These are phyloP conservation scores for Xenopus petersii DNA, from an alignment of 2,797 vertebrate species.

Conservation along the genomic window DNA sequence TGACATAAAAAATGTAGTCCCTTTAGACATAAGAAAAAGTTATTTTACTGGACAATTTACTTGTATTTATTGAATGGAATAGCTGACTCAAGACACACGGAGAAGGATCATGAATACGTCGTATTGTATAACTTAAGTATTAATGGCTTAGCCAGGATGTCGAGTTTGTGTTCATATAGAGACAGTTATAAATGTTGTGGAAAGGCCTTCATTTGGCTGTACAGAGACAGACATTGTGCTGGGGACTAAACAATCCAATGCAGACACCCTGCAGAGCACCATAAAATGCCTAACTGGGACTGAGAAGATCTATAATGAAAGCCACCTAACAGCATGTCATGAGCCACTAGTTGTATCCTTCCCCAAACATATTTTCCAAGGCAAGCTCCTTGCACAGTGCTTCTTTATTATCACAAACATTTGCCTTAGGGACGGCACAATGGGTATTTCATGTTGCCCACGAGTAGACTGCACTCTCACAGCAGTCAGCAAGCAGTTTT, in stretches of 20 bases:
- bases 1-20: too few relatives aligned
- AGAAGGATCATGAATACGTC: background rate
- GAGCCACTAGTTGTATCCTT: background rate
- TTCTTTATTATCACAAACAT: too few relatives aligned
- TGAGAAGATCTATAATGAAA: conserved; percentile 5
- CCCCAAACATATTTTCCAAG: background rate
- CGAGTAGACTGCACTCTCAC: too few relatives aligned
- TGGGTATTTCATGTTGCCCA: too few relatives aligned
- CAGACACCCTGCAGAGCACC: conserved; percentile 19
- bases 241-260: background rate
- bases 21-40: background rate
- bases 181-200: conserved; percentile 12
- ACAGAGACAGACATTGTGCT: conserved; percentile 25
- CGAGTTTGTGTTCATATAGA: background rate
- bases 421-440: too few relatives aligned
- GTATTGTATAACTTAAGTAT: background rate
- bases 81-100: background rate
- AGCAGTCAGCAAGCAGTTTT: too few relatives aligned
- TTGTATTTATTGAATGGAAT: conserved; percentile 4
- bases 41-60: background rate
- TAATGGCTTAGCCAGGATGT: background rate
- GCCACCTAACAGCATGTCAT: background rate
- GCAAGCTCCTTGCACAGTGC: too few relatives aligned
- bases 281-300: conserved; percentile 5
- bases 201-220: background rate